phyloP scores from a whole-genome alignment of 2,797 vertebrate genomes.

The Protosalanx chinensis region DNA sequence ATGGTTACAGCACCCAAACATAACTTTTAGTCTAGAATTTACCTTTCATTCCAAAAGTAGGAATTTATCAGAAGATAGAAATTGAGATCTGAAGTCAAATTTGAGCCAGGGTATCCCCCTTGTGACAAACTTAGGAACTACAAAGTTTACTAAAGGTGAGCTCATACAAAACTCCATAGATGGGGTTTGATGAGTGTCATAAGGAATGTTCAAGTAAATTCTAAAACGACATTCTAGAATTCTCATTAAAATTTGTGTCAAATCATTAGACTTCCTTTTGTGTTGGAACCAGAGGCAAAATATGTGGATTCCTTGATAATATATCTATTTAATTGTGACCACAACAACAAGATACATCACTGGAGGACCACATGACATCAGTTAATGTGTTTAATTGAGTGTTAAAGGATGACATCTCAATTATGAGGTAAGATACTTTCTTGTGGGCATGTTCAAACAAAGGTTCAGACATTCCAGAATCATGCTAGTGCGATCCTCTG shows the following conservation, averaged over 20 bases:
- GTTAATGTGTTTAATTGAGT: neutral
- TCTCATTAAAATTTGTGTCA: too few species aligned
- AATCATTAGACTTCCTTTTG: too few species aligned
- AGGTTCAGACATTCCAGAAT: neutral
- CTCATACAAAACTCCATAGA: neutral
- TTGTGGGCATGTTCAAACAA: conserved; percentile 8
- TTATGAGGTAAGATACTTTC: neutral
- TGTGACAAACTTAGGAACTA: neutral
- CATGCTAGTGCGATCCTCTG: neutral
- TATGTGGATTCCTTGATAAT: neutral
- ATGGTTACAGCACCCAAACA: too few species aligned
- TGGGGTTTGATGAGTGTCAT: too few species aligned
- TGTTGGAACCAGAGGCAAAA: neutral
- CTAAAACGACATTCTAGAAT: too few species aligned
- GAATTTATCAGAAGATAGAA: neutral
- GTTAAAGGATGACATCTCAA: neutral
- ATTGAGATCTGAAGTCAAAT: neutral
- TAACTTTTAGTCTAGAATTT: too few species aligned
- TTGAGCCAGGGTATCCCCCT: neutral
- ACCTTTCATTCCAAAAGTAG: neutral
- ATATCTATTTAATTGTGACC: neutral
- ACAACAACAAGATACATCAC: neutral
- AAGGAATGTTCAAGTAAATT: too few species aligned
- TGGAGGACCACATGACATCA: neutral
- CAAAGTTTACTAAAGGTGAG: neutral